phyloP scores from a whole-genome alignment of 53 echinoderm and acorn worm species.

The Echinometra lucunter region DNA sequence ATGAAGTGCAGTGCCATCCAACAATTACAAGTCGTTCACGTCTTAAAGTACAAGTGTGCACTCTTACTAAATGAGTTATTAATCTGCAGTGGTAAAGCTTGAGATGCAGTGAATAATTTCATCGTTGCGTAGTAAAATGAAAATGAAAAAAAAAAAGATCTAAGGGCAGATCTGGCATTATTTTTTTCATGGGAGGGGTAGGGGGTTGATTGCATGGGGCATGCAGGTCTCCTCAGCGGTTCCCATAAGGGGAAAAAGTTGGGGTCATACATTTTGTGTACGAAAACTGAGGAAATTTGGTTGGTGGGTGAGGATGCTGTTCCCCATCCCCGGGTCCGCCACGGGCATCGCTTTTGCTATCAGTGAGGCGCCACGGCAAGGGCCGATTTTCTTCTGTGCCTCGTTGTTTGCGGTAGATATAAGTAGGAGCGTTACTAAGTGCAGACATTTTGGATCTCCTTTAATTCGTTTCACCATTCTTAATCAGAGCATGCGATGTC shows the following conservation, averaged over 20 bases:
- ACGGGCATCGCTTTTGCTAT: neutral
- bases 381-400: neutral
- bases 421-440: neutral
- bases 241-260: too few relatives aligned
- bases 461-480: conserved; percentile 22
- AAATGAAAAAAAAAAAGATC: too few relatives aligned
- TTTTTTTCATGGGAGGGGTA: too few relatives aligned
- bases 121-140: neutral
- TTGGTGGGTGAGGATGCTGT: too few relatives aligned
- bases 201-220: too few relatives aligned
- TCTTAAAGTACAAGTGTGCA: neutral
- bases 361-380: neutral
- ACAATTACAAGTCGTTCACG: neutral
- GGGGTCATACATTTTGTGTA: too few relatives aligned
- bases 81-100: neutral
- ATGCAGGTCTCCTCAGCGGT: too few relatives aligned
- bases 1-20: neutral
- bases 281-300: too few relatives aligned
- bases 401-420: neutral
- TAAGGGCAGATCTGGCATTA: too few relatives aligned
- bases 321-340: too few relatives aligned
- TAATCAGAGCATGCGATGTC: neutral
- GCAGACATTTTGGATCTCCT: conserved; percentile 23
- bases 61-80: neutral
- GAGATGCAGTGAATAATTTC: neutral